Percentiles rank a stretch among this genome's conserved stretches.
These are phyloP conservation scores for Tethya wilhelma DNA, from an alignment of 37 sponge, comb jelly and placozoan genomes.

Conservation along the genomic window DNA sequence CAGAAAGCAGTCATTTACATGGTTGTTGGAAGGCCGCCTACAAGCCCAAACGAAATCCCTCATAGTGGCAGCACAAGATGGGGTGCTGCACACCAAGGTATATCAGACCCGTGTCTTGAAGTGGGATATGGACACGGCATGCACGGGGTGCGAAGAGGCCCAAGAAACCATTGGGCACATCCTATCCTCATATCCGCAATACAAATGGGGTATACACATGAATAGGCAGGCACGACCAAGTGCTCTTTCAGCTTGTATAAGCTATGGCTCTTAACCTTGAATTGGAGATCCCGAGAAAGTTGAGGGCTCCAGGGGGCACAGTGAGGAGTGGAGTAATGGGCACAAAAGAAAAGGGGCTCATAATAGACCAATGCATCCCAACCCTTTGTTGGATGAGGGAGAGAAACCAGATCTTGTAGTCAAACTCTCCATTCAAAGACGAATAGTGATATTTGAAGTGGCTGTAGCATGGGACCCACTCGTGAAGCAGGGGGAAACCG, in stretches of 20 bases:
- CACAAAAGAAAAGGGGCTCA: background rate
- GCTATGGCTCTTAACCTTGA: too few relatives aligned
- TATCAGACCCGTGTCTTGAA: background rate
- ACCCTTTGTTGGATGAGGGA: too few relatives aligned
- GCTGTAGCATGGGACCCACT: background rate
- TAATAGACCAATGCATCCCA: background rate
- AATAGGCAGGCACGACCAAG: constrained; percentile 3
- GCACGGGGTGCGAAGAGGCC: background rate
- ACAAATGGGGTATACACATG: background rate
- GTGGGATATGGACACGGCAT: background rate
- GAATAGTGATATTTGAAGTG: background rate
- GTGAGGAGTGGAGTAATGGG: background rate
- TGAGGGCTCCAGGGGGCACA: background rate
- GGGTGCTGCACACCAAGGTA: background rate
- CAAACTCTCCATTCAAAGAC: too few relatives aligned
- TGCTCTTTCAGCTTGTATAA: background rate
- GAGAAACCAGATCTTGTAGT: too few relatives aligned
- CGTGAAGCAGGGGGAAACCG: background rate
- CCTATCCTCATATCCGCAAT: background rate
- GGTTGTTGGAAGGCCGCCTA: background rate
- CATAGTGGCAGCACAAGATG: background rate
- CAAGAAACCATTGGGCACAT: constrained; percentile 9
- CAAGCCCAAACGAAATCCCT: background rate
- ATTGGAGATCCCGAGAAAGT: background rate
- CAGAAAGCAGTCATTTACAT: background rate